These are phyloP conservation scores for Takifugu rubripes DNA, from an alignment of 2,797 vertebrate genomes.

Conservation along the genomic window DNA sequence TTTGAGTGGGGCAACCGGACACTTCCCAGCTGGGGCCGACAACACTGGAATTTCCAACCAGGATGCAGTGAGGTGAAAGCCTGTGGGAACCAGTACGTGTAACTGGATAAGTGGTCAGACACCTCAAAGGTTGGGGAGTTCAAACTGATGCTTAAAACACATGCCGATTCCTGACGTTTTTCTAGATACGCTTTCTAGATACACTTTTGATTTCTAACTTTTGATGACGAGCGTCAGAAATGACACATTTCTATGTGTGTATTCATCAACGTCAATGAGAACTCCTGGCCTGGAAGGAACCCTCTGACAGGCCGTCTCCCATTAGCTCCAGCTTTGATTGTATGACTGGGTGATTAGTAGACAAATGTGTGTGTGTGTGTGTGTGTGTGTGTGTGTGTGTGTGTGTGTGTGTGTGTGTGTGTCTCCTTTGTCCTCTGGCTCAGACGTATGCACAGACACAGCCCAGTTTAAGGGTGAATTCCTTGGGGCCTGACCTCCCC, in stretches of 20 bases:
- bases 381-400: no score
- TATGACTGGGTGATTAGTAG: slow-evolving; percentile 58
- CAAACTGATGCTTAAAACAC: no score
- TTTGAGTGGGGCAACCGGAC: no score
- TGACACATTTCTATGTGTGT: not conserved
- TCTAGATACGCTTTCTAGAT: no score
- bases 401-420: slow-evolving; percentile 2
- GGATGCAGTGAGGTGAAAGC: no score
- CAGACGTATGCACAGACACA: slow-evolving; percentile 8
- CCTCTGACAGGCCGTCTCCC: slow-evolving; percentile 54
- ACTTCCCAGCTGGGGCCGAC: no score
- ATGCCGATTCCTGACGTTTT: no score
- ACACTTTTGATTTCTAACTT: not conserved
- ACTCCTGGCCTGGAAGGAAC: slow-evolving; percentile 11
- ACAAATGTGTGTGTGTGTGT: slow-evolving; percentile 5
- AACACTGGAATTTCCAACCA: no score
- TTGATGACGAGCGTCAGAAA: not conserved
- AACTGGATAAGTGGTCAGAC: no score
- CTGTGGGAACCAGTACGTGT: no score
- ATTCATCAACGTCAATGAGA: not conserved
- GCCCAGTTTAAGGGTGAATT: slow-evolving; percentile 46
- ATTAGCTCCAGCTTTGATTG: slow-evolving; percentile 66
- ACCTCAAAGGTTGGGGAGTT: no score
- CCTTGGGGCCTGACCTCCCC: slow-evolving; percentile 46
- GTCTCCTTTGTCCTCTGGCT: slow-evolving; percentile 28